Conservation (phyloP, 1,140 invertebrate genomes). For the Arctopsyche grandis region DNA sequence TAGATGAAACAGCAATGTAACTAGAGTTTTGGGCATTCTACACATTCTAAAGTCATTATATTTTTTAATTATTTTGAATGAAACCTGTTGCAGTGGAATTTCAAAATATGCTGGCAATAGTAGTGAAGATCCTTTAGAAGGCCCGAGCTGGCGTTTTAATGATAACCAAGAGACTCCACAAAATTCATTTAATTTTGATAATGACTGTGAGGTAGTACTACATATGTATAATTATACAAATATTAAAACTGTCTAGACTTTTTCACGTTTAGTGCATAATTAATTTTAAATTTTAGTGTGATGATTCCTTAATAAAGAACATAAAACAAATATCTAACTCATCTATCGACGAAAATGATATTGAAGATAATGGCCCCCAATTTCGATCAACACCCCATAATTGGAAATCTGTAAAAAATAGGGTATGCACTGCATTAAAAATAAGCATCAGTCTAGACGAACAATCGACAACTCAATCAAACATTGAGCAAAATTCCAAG, state of each 20-base stretch:
- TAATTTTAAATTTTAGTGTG: too few species aligned
- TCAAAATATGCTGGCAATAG: background rate
- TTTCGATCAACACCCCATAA: background rate
- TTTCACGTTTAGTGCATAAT: background rate
- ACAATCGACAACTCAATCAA: background rate
- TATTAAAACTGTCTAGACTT: too few species aligned
- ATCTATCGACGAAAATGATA: conserved; percentile 11
- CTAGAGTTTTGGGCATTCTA: too few species aligned
- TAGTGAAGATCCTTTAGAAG: conserved; percentile 51
- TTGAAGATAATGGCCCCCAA: background rate
- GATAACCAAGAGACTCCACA: background rate
- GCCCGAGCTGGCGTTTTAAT: conserved; percentile 48
- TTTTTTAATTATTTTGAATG: too few species aligned
- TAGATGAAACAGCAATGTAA: too few species aligned
- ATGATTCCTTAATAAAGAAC: conserved; percentile 19
- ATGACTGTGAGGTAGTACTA: background rate
- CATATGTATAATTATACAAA: background rate
- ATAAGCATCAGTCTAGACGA: background rate
- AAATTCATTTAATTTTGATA: background rate
- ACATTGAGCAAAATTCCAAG: background rate
- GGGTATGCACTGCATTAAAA: background rate
- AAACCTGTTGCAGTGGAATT: too few species aligned
- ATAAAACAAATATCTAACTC: conserved; percentile 18
- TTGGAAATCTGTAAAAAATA: background rate
- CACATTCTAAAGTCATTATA: background rate